Percentiles rank a stretch among this genome's conserved stretches.
phyloP scores from a whole-genome alignment of 1,140 invertebrate species.

The Halesus radiatus region DNA sequence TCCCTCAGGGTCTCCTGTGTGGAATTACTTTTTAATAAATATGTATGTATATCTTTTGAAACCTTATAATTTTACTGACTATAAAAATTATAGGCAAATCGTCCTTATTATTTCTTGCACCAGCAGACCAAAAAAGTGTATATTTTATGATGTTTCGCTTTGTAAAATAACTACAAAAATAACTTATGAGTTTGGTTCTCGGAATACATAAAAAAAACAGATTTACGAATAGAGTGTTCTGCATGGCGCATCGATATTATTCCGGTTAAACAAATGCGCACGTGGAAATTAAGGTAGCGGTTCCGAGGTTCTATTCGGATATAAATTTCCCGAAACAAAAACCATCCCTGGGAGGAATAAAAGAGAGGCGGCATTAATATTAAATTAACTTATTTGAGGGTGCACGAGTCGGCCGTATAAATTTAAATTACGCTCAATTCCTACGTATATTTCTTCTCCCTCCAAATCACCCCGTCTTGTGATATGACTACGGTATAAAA shows the following conservation, averaged over 20 bases:
- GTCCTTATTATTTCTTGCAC: too few relatives aligned
- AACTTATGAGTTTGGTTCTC: too few relatives aligned
- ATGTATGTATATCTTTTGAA: too few relatives aligned
- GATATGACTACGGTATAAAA: conserved; percentile 38
- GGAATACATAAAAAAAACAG: too few relatives aligned
- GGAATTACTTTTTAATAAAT: too few relatives aligned
- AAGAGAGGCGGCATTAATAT: conserved; percentile 46
- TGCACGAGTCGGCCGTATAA: conserved; percentile 52
- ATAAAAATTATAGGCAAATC: too few relatives aligned
- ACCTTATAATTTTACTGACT: too few relatives aligned
- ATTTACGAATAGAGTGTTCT: too few relatives aligned
- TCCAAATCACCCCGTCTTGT: conserved; percentile 18
- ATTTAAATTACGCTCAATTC: conserved; percentile 57
- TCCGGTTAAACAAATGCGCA: conserved; percentile 11
- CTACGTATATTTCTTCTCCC: conserved; percentile 21
- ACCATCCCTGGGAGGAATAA: conserved; percentile 14
- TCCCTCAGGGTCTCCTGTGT: too few relatives aligned
- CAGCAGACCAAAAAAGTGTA: too few relatives aligned
- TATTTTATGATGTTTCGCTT: too few relatives aligned
- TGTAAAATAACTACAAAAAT: too few relatives aligned
- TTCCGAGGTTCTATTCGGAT: background rate
- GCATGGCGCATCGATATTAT: background rate
- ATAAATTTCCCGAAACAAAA: background rate
- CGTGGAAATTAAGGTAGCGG: conserved; percentile 29
- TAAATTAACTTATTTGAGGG: conserved; percentile 49